phyloP scores from a whole-genome alignment of 2,113 vertebrate genomes.

The Rousettus leschenaultii region DNA sequence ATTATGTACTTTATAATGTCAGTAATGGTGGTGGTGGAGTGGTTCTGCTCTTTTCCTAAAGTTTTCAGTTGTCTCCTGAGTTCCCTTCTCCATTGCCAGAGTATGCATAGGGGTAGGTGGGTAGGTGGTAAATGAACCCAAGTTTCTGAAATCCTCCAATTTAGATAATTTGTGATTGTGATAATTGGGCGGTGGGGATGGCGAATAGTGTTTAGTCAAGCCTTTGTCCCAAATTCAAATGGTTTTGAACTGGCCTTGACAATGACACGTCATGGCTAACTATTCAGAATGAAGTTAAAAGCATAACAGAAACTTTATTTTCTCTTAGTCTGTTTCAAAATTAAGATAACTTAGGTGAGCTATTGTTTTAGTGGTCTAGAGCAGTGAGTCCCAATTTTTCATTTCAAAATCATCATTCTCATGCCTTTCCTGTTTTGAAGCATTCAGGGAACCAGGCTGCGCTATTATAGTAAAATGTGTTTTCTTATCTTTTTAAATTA shows the following conservation, averaged over 20 bases:
- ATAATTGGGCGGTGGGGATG: neutral
- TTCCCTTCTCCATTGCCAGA: neutral
- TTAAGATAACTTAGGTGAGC: neutral
- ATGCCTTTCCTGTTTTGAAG: neutral
- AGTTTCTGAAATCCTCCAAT: neutral
- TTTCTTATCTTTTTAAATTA: neutral
- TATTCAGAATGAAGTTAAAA: neutral
- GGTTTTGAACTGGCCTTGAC: neutral
- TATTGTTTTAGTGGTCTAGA: neutral
- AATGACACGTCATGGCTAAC: neutral
- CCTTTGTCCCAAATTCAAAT: neutral
- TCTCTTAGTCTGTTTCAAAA: neutral
- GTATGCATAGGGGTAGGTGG: neutral
- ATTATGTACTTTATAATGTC: neutral
- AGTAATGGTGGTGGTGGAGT: neutral
- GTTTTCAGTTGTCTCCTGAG: neutral
- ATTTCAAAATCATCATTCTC: neutral
- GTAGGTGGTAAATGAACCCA: neutral
- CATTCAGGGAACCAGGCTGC: neutral
- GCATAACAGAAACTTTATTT: neutral
- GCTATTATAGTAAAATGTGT: neutral
- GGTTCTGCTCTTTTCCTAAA: neutral
- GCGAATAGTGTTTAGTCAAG: neutral
- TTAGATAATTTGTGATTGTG: neutral
- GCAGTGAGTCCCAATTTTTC: neutral